A percentile compares a stretch with the other conserved stretches of the same genome.
Evolutionary conservation across 2,797 vertebrate genomes (phyloP).

Genomic region (Sphenopsis melanotis): DNA sequence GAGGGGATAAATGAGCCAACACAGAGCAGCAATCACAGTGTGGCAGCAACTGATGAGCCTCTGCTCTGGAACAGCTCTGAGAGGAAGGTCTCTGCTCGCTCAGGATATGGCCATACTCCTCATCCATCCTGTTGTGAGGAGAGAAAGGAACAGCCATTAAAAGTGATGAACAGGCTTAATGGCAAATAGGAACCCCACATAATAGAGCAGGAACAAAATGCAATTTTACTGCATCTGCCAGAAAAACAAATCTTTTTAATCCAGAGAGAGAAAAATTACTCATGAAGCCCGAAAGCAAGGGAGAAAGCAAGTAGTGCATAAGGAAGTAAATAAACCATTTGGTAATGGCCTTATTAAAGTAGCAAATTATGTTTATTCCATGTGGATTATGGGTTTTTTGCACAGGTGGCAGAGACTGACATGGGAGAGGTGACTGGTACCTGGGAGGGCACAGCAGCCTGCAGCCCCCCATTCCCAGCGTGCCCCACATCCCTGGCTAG

Average conservation of each 20-base stretch:
- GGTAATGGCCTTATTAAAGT: background rate
- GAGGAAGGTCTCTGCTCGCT: background rate
- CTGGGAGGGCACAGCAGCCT: background rate
- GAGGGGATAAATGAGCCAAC: background rate
- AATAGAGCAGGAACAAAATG: background rate
- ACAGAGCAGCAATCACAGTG: background rate
- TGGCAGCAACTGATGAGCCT: background rate
- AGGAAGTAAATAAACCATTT: background rate
- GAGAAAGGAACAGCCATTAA: slow-evolving; percentile 4
- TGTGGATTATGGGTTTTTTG: background rate
- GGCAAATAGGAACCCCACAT: background rate
- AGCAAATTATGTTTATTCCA: background rate
- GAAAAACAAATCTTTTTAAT: background rate
- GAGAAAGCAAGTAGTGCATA: background rate
- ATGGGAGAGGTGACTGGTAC: background rate
- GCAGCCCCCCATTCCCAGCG: background rate
- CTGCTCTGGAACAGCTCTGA: background rate
- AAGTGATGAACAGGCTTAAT: background rate
- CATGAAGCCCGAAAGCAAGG: background rate
- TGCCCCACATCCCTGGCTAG: background rate
- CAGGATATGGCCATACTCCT: background rate
- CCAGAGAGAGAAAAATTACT: background rate
- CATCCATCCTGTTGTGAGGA: background rate
- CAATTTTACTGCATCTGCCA: background rate
- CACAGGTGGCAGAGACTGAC: background rate